phyloP scores from a whole-genome alignment of 92 coral and sea anemone genomes.

The Zoanthus gigantus region DNA sequence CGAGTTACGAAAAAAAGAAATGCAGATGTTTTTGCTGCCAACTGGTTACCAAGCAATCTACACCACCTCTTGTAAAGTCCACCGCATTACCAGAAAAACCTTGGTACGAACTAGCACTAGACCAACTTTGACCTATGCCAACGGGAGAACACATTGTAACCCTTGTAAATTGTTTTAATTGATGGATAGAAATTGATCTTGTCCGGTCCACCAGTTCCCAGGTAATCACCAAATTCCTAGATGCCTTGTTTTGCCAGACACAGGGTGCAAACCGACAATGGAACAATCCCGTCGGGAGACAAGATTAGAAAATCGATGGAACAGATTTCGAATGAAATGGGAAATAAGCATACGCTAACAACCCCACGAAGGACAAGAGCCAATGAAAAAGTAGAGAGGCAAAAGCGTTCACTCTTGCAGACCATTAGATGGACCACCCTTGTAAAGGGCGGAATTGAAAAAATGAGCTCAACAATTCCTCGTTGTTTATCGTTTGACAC shows the following conservation, averaged over 20 bases:
- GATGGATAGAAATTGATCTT: constrained; percentile 63
- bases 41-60: constrained; percentile 47
- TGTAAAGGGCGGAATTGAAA: neutral
- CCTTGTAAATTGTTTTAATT: constrained; percentile 60
- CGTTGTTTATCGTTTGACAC: neutral
- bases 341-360: constrained; percentile 9
- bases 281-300: no score
- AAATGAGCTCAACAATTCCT: neutral
- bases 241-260: constrained; percentile 55
- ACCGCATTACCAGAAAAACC: constrained; percentile 55
- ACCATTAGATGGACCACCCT: no score
- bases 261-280: neutral
- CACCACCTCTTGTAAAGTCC: constrained; percentile 52
- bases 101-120: constrained; percentile 64
- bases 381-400: constrained; percentile 44
- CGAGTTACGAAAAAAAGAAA: constrained; percentile 43
- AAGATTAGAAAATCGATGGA: neutral
- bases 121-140: constrained; percentile 62
- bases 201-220: constrained; percentile 42
- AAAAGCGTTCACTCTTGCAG: neutral
- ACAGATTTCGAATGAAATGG: constrained; percentile 9
- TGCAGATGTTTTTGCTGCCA: constrained; percentile 58
- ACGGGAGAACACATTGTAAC: constrained; percentile 61
- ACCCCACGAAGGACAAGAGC: constrained; percentile 52
- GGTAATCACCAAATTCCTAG: constrained; percentile 51